Percentiles rank a stretch among this genome's conserved stretches.
phyloP scores from a whole-genome alignment of 2,888 invertebrate species.

The Pyrochroa serraticornis region DNA sequence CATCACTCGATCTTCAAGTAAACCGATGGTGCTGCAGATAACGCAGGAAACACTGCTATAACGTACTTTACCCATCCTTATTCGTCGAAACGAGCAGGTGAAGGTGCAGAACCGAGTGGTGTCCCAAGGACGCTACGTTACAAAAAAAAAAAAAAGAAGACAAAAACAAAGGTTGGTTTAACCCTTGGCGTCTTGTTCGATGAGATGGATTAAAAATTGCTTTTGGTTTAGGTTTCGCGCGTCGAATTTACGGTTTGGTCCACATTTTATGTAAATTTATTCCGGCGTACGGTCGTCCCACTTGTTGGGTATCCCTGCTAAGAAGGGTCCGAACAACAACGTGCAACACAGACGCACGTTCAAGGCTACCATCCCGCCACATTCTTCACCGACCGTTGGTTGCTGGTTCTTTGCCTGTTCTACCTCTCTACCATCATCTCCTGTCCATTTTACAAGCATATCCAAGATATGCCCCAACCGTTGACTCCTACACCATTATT shows the following conservation, averaged over 20 bases:
- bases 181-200: too few relatives aligned
- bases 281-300: slow-evolving; percentile 17
- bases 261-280: slow-evolving; percentile 29
- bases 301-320: slow-evolving; percentile 13
- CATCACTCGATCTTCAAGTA: background rate
- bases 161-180: too few relatives aligned
- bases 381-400: slow-evolving; percentile 23
- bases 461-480: background rate
- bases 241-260: slow-evolving; percentile 5
- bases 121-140: too few relatives aligned
- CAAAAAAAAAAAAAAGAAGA: too few relatives aligned
- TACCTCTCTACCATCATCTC: slow-evolving; percentile 7
- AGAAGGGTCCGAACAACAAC: slow-evolving; percentile 16
- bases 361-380: slow-evolving; percentile 23
- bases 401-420: slow-evolving; percentile 16
- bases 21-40: too few relatives aligned
- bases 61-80: too few relatives aligned
- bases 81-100: too few relatives aligned
- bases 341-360: slow-evolving; percentile 23
- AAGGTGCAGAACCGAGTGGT: too few relatives aligned
- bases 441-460: background rate
- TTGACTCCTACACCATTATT: background rate
- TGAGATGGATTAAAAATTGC: too few relatives aligned
- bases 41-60: too few relatives aligned
- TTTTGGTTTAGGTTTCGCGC: too few relatives aligned